Evolutionary conservation across 53 echinoderm and acorn worm species (phyloP), one percentile per base, ranked within the genome.

Genomic region (Mesocentrotus franciscanus): DNA sequence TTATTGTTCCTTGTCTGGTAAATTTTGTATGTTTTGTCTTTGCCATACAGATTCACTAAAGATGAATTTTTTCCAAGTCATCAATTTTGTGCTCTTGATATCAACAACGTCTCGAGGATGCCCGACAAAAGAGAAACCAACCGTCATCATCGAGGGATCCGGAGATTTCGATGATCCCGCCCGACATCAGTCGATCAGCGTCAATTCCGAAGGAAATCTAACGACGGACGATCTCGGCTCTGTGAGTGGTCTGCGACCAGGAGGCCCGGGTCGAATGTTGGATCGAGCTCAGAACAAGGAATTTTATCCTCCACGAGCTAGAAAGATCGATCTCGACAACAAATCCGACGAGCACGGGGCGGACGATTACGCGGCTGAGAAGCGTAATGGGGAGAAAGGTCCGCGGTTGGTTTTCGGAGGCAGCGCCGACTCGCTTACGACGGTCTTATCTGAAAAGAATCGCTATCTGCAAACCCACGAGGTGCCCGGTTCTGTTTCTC

Each of bases 311-410:
- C 68, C 92, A 0, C 92, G 92, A 20, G 92, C 92, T 30, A 66
- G 16, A 35, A 60, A 60, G 13, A 22, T 66, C 22, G 92, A 66
- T 33, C 32, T 92, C 92, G 92, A 61, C 92, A 92, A 92, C 24
- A 27, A 39, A 66, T 92, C 92, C 17, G 70, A 92, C 68, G 92
- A 92, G 66, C 71, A 92, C 5, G 39, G 24, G 18, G 9, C 18
- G 16, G 49, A 66, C 1, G 66, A 16, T 16, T 26, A 29, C 60
- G 60, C 6, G 13, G 90, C 59, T 90, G 36, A 39, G 36, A 42
- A 81, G 8, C 39, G 42, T 10, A 76, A 14, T 14, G 32, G 20
- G 81, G 81, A 36, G 8, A 22, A 36, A 20, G 22, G 7, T 9
- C 81, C 18, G 22, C 8, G 12, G 0, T 42, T 22, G 92, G 26